Percentiles rank a stretch among this genome's conserved stretches.
These are phyloP conservation scores for Boloria euphrosyne DNA, from an alignment of 2,888 invertebrate genomes.

Conservation along the genomic window DNA sequence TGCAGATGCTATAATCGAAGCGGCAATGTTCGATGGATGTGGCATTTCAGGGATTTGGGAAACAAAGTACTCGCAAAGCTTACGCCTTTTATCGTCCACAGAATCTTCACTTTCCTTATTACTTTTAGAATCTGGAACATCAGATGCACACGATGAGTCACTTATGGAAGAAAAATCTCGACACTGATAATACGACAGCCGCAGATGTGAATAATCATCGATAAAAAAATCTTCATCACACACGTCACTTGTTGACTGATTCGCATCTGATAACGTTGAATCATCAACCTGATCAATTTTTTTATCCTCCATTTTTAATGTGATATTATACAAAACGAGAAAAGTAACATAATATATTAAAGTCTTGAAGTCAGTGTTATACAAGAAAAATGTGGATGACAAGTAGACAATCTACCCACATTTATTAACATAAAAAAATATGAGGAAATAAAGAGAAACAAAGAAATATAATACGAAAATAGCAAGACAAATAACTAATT, in stretches of 20 bases:
- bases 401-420: too few relatives aligned
- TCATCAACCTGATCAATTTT: conserved; percentile 21
- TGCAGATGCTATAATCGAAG: conserved; percentile 57
- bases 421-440: too few relatives aligned
- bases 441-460: too few relatives aligned
- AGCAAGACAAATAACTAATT: too few relatives aligned
- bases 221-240: conserved; percentile 46
- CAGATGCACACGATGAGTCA: conserved; percentile 20
- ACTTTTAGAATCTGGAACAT: conserved; percentile 19
- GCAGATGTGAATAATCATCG: conserved; percentile 63
- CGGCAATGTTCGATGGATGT: conserved; percentile 54
- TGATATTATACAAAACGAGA: too few relatives aligned
- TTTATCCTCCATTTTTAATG: conserved; percentile 29
- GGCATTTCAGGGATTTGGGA: conserved; percentile 60
- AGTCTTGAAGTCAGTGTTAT: too few relatives aligned
- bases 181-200: conserved; percentile 58
- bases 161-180: conserved; percentile 28
- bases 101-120: conserved; percentile 38
- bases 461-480: too few relatives aligned
- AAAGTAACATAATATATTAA: too few relatives aligned
- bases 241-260: conserved; percentile 7
- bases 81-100: conserved; percentile 44
- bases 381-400: too few relatives aligned
- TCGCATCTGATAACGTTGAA: conserved; percentile 32
- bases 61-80: conserved; percentile 50